Conservation (phyloP, 2,797 vertebrate species). For the Malacoraja senta region DNA sequence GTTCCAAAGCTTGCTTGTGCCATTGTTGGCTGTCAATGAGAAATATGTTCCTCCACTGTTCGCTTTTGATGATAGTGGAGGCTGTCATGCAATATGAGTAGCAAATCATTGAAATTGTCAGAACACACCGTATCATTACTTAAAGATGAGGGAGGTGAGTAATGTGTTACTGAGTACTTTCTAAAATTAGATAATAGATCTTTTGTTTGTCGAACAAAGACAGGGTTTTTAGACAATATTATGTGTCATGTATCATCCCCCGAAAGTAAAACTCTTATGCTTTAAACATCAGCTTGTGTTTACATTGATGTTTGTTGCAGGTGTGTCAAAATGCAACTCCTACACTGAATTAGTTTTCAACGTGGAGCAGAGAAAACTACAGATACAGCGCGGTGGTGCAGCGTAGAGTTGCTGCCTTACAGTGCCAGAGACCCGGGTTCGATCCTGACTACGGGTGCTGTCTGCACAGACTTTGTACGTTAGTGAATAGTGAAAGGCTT, state of each 20-base stretch:
- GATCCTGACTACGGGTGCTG: no score
- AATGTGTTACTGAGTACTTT: background rate
- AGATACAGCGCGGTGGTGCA: no score
- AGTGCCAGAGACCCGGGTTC: no score
- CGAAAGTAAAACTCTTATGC: background rate
- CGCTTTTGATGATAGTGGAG: background rate
- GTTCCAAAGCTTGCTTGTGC: background rate
- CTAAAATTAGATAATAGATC: background rate
- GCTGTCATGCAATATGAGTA: background rate
- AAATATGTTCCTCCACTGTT: background rate
- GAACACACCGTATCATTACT: background rate
- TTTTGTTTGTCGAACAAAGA: background rate
- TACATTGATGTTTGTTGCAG: background rate
- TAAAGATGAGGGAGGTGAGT: background rate
- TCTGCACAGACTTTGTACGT: no score
- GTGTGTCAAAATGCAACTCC: background rate
- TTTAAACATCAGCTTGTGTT: background rate
- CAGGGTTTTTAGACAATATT: background rate
- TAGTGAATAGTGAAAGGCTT: no score
- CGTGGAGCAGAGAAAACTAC: no score
- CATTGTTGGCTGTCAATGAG: background rate
- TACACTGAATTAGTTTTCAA: background rate
- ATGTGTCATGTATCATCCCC: background rate
- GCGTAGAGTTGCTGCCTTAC: no score
- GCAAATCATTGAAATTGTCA: background rate